phyloP scores from a whole-genome alignment of 2,113 vertebrate species.

The Rallus limicola region DNA sequence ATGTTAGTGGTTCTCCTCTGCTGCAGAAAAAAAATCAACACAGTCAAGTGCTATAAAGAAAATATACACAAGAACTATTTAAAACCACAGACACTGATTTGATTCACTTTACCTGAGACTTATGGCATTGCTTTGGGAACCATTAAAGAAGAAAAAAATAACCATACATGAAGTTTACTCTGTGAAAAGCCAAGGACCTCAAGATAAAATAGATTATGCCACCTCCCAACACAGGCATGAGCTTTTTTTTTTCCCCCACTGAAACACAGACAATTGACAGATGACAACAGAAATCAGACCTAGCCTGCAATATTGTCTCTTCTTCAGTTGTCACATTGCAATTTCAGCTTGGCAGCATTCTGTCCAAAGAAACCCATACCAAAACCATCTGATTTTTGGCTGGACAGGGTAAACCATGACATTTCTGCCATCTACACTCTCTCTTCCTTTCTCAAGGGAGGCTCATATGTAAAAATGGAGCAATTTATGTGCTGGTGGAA shows the following conservation, averaged over 20 bases:
- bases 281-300: not conserved
- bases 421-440: not conserved
- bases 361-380: not conserved
- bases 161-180: conserved; percentile 1
- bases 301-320: not conserved
- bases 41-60: conserved; percentile 7
- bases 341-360: not conserved
- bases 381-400: not conserved
- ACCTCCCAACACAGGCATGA: not conserved
- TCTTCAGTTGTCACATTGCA: not conserved
- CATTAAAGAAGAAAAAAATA: conserved; percentile 7
- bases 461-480: not conserved
- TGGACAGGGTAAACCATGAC: not conserved
- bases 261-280: not conserved
- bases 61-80: not conserved
- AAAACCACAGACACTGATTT: not conserved
- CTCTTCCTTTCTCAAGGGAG: not conserved
- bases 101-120: conserved; percentile 53
- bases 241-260: not conserved
- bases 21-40: not conserved
- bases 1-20: conserved; percentile 18
- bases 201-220: not conserved
- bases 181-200: not conserved
- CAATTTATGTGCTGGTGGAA: not conserved
- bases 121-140: conserved; percentile 57